Evolutionary conservation across 2,797 vertebrate species (phyloP).

Genomic region (Fundulus diaphanus): DNA sequence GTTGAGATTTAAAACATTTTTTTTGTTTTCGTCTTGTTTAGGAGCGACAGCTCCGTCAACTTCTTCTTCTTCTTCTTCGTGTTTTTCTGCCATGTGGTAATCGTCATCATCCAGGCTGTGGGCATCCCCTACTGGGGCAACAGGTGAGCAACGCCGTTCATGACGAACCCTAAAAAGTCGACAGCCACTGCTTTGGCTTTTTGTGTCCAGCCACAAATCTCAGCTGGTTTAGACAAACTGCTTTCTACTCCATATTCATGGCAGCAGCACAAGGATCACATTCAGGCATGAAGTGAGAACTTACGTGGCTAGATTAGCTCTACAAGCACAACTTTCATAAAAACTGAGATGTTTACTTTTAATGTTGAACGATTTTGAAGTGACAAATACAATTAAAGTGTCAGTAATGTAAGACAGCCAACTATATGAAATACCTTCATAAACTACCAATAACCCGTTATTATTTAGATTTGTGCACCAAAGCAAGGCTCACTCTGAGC

Average conservation of each 20-base stretch:
- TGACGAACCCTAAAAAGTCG: neutral
- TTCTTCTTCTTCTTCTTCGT: conserved; percentile 98
- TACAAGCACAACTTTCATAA: neutral
- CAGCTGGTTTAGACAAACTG: neutral
- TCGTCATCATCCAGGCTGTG: conserved; percentile 91
- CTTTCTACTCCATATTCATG: neutral
- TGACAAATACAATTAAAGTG: neutral
- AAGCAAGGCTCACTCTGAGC: no score
- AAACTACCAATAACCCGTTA: no score
- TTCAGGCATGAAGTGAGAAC: neutral
- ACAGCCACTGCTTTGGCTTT: neutral
- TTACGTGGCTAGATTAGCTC: neutral
- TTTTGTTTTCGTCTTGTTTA: conserved; percentile 66
- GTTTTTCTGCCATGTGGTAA: conserved; percentile 92
- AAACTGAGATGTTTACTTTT: neutral
- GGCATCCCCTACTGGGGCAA: conserved; percentile 93
- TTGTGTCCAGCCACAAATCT: neutral
- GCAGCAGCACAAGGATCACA: neutral
- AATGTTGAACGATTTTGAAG: neutral
- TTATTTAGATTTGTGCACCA: no score
- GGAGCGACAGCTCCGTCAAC: conserved; percentile 97
- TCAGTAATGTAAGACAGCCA: no score
- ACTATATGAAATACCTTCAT: no score
- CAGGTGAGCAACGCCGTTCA: conserved; percentile 83
- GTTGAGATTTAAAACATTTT: neutral